Evolutionary conservation across 2,797 vertebrate genomes (phyloP).

Genomic region (Antennarius maculatus): DNA sequence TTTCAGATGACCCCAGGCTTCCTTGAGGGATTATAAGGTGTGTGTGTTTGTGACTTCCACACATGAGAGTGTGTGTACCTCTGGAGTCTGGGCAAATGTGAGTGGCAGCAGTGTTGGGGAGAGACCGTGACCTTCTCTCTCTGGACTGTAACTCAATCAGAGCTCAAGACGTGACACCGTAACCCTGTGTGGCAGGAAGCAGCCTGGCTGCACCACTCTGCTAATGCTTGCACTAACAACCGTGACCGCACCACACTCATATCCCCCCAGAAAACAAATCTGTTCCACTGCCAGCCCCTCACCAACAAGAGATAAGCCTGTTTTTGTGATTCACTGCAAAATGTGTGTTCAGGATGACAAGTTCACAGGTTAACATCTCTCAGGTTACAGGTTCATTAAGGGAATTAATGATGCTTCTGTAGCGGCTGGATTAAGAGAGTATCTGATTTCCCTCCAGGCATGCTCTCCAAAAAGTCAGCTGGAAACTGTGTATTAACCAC

Average conservation of each 20-base stretch:
- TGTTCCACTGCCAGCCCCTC: conserved; percentile 56
- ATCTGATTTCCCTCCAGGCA: conserved; percentile 69
- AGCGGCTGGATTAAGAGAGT: conserved; percentile 71
- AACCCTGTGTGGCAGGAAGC: conserved; percentile 79
- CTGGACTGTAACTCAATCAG: conserved; percentile 90
- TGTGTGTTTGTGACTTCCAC: conserved; percentile 26
- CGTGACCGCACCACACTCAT: conserved; percentile 84
- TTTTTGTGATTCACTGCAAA: conserved; percentile 72
- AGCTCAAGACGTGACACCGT: conserved; percentile 83
- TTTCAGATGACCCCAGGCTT: conserved; percentile 69
- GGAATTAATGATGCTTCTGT: conserved; percentile 78
- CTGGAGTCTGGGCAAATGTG: conserved; percentile 61
- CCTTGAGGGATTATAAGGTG: conserved; percentile 50
- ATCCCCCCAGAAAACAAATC: conserved; percentile 74
- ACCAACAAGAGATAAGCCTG: conserved; percentile 78
- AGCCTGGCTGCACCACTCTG: conserved; percentile 68
- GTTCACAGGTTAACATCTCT: conserved; percentile 76
- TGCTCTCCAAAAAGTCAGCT: conserved; percentile 39
- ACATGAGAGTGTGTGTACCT: conserved; percentile 56
- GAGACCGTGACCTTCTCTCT: conserved; percentile 82
- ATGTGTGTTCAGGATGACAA: conserved; percentile 75
- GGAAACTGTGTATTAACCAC: conserved; percentile 49
- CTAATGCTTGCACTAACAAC: conserved; percentile 87
- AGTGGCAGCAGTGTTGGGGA: conserved; percentile 77
- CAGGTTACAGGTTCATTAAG: conserved; percentile 79